Conservation (phyloP, 2,888 invertebrate species). For the Ethmia dodecea region DNA sequence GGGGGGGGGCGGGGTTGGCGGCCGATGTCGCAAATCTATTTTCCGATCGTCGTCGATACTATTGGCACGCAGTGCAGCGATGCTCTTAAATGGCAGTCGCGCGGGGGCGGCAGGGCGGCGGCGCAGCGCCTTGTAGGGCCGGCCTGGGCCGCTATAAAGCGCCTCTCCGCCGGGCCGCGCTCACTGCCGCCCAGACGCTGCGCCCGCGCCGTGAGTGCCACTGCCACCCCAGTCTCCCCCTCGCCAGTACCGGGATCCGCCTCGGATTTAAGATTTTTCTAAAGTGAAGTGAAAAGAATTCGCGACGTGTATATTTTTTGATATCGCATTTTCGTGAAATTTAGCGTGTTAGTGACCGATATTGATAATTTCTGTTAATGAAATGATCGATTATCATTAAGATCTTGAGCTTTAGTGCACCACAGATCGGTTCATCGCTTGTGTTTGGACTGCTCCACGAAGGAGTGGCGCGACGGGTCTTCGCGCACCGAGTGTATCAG, state of each 20-base stretch:
- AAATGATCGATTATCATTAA: no score
- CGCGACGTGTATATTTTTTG: neutral
- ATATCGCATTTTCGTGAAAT: neutral
- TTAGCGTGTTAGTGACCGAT: no score
- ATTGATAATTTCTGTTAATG: no score
- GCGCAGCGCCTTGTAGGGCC: conserved; percentile 19
- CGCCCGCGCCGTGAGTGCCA: conserved; percentile 26
- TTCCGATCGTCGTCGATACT: conserved; percentile 25
- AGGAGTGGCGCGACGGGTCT: no score
- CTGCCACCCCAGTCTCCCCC: conserved; percentile 1
- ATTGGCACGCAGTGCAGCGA: conserved; percentile 15
- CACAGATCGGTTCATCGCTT: no score
- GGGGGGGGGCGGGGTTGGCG: conserved; percentile 25
- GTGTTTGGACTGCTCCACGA: no score
- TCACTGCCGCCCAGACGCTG: conserved; percentile 26
- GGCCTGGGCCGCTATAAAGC: conserved; percentile 17
- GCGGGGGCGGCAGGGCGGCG: conserved; percentile 11
- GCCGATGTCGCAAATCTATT: conserved; percentile 11
- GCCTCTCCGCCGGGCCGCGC: conserved; percentile 21
- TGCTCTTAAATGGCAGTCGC: conserved; percentile 44
- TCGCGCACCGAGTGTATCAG: no score
- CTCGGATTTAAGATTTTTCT: neutral
- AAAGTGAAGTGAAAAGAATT: neutral
- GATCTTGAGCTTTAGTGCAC: no score
- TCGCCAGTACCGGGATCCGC: neutral